phyloP scores from a whole-genome alignment of 2,113 vertebrate genomes.

The Philantomba maxwellii region DNA sequence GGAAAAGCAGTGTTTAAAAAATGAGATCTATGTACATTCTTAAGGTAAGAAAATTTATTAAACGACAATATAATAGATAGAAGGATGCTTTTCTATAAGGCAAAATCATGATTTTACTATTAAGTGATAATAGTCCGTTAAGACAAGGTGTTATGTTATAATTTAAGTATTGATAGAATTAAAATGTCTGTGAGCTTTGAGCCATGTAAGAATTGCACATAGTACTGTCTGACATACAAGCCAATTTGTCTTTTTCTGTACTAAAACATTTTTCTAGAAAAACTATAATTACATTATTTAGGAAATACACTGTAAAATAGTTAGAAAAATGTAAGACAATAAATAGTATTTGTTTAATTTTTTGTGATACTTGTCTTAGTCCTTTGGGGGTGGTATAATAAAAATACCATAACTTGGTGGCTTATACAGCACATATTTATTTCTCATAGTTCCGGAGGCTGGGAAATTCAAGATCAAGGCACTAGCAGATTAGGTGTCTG shows the following conservation, averaged over 20 bases:
- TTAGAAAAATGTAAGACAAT: neutral
- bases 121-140: neutral
- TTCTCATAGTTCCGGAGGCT: neutral
- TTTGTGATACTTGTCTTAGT: neutral
- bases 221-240: neutral
- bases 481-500: neutral
- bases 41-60: constrained; percentile 45
- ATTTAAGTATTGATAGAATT: neutral
- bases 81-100: constrained; percentile 41
- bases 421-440: neutral
- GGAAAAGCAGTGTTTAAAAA: constrained; percentile 63
- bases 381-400: neutral
- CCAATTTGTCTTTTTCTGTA: neutral
- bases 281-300: neutral
- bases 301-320: neutral
- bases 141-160: neutral
- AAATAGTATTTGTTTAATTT: neutral
- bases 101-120: neutral
- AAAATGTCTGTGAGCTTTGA: neutral
- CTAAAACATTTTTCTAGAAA: neutral
- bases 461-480: neutral
- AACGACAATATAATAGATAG: constrained; percentile 50
- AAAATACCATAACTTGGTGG: neutral
- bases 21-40: neutral
- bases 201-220: neutral